These are phyloP conservation scores for Callitettix versicolor DNA, from an alignment of 1,140 invertebrate species.

Conservation along the genomic window DNA sequence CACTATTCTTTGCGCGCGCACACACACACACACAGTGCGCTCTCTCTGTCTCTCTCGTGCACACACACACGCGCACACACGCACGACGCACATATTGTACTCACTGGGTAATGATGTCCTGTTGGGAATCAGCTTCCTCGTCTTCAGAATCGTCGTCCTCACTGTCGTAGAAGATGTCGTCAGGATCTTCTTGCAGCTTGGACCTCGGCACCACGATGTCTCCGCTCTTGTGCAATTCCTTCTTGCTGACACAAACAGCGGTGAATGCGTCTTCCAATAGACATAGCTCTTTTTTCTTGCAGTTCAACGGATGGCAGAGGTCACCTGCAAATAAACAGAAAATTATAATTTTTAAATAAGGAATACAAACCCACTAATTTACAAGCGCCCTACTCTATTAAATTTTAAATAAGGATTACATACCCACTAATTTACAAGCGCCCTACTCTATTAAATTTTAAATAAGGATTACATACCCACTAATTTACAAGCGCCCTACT, in stretches of 20 bases:
- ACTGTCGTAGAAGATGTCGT: conserved; percentile 61
- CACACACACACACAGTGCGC: too few relatives aligned
- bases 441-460: too few relatives aligned
- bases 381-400: too few relatives aligned
- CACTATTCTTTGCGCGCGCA: too few relatives aligned
- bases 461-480: too few relatives aligned
- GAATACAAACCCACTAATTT: too few relatives aligned
- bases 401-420: too few relatives aligned
- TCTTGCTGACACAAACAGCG: conserved; percentile 76
- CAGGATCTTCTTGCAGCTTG: conserved; percentile 32
- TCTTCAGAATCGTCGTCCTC: conserved; percentile 49
- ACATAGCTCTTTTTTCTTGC: conserved; percentile 80
- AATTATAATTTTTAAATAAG: conserved; percentile 2
- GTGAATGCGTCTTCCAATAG: conserved; percentile 74
- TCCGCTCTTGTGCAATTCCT: conserved; percentile 70
- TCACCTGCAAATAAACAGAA: conserved; percentile 51
- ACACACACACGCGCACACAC: too few relatives aligned
- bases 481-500: too few relatives aligned
- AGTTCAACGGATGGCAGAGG: conserved; percentile 73
- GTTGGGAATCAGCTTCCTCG: conserved; percentile 31
- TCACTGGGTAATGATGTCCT: conserved; percentile 22
- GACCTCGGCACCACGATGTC: conserved; percentile 40
- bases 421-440: too few relatives aligned
- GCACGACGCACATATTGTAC: too few relatives aligned
- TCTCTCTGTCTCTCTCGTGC: too few relatives aligned